Base-by-base conservation (phyloP, 2,888 invertebrate species). In the Malachius bipustulatus region DNA sequence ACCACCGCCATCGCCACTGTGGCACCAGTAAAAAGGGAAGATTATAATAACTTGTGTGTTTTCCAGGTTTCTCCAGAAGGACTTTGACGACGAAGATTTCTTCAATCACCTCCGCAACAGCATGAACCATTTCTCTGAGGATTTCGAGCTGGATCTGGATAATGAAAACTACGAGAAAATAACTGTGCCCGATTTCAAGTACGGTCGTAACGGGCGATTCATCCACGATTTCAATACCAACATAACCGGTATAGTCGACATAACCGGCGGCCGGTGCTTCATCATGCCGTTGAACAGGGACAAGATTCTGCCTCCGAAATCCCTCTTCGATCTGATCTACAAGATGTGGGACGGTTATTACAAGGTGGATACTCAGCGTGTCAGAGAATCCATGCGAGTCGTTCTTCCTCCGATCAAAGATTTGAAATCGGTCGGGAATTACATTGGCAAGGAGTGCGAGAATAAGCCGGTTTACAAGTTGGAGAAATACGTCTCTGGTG, bases 191-290 rank as follows among this genome's bases (percentile, higher is more conserved):
- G 80, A 83, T 55, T 85, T 87, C 55, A 75, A 75, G 42, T 80
- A 82, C 45, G 88, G 87, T 1, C 74, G 81, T 19, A 73, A 73
- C 30, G 87, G 90, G 35, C 74, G 84, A 43, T 91, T 93, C 56
- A 78, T 94, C 49, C 94, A 96, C 53, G 93, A 96, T 63, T 96
- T 96, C 59, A 78, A 77, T 46, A 73, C 75, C 47, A 80, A 80
- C 48, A 62, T 70, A 34, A 75, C 79, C 19, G 77, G 77, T 53
- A 63, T 63, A 32, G 57, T 63, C 33, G 63, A 63, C 40, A 47
- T 55, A 2, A 56, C 57, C 14, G 59, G 57, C 12, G 41, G 47
- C 13, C 77, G 85, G 15, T 96, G 96, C 66, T 96, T 91, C 65
- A 74, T 89, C 11, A 88, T 91, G 85, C 82, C 84, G 1, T 65